Conservation (phyloP, 2,797 vertebrate species). For the Protosalanx chinensis region DNA sequence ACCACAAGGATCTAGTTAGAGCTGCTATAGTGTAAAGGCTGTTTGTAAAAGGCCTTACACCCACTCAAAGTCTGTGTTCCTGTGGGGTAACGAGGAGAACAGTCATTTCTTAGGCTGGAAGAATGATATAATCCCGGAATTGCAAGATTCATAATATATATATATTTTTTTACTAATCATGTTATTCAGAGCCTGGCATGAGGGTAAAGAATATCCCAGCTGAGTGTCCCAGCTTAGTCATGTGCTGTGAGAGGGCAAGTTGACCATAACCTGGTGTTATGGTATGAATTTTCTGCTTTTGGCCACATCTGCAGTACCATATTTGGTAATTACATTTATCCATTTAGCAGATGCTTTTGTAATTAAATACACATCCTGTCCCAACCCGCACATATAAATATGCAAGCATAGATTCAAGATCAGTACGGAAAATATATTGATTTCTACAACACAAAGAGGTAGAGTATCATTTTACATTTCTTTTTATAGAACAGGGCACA, state of each 20-base stretch:
- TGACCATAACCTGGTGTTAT: background rate
- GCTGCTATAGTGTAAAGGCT: background rate
- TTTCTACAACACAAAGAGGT: background rate
- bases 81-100: conserved; percentile 10
- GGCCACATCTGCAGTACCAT: background rate
- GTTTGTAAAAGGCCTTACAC: conserved; percentile 1
- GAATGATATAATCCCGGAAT: conserved; percentile 1
- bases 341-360: too few species aligned
- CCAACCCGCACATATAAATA: background rate
- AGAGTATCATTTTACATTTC: background rate
- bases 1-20: background rate
- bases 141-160: background rate
- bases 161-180: background rate
- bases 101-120: background rate
- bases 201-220: background rate
- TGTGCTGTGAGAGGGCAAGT: background rate
- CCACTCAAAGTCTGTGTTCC: conserved; percentile 13
- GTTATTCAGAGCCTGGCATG: background rate
- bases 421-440: background rate
- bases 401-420: background rate
- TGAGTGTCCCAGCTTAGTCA: background rate
- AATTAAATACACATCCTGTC: background rate
- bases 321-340: background rate
- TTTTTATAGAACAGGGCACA: background rate
- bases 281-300: background rate